A percentile compares a stretch with the other conserved stretches of the same genome.
phyloP scores from a whole-genome alignment of 2,113 vertebrate genomes.

The Phylloscopus trochilus region DNA sequence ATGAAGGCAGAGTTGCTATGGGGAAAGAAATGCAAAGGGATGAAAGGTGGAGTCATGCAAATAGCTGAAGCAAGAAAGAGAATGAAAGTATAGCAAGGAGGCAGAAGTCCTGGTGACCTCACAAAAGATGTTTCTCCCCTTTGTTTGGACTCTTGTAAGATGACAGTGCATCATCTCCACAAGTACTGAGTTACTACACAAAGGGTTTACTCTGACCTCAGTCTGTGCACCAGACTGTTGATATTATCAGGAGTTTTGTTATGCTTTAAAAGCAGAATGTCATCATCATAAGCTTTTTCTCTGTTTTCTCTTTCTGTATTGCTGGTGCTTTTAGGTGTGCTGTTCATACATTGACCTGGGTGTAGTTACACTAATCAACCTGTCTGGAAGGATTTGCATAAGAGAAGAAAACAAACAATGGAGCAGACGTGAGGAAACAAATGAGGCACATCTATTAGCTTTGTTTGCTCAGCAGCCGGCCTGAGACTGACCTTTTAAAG shows the following conservation, averaged over 20 bases:
- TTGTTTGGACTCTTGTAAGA: background rate
- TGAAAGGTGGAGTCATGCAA: background rate
- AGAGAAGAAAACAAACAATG: background rate
- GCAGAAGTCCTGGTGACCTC: background rate
- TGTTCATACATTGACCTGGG: background rate
- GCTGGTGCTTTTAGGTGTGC: background rate
- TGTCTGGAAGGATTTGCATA: background rate
- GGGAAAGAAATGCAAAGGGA: background rate
- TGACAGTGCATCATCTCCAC: background rate
- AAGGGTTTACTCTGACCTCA: background rate
- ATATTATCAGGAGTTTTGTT: background rate
- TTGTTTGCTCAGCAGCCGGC: slow-evolving; percentile 1
- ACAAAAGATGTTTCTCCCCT: background rate
- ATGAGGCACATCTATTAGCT: background rate
- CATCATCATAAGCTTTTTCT: background rate
- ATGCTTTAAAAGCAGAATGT: background rate
- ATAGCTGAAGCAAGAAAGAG: background rate
- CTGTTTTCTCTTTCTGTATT: background rate
- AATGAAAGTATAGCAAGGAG: background rate
- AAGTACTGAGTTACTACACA: background rate
- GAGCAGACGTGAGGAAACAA: slow-evolving; percentile 1
- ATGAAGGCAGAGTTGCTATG: slow-evolving; percentile 14
- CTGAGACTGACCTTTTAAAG: background rate
- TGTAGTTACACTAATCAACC: background rate
- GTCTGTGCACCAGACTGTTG: background rate